Evolutionary conservation across 2,888 invertebrate genomes (phyloP).

Genomic region (Bruchidius siliquastri): DNA sequence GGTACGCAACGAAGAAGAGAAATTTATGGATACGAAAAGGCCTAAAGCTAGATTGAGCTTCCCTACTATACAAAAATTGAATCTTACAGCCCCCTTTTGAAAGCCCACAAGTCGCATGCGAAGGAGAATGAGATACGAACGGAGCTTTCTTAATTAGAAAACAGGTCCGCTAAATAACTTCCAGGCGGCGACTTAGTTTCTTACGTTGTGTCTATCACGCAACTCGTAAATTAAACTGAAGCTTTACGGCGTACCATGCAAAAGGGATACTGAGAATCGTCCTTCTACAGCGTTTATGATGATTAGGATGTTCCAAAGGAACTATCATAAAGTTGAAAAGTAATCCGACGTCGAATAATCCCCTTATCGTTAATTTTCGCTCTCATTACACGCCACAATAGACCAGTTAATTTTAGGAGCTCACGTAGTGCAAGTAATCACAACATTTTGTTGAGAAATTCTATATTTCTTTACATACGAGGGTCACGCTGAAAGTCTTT

Average conservation of each 20-base stretch:
- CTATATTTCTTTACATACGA: too few species aligned
- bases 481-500: too few species aligned
- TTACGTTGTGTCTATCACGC: neutral
- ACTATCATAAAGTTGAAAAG: neutral
- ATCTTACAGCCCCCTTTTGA: neutral
- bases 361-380: neutral
- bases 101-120: neutral
- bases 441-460: too few species aligned
- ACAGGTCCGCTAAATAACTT: neutral
- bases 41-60: neutral
- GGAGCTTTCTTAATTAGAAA: neutral
- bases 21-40: neutral
- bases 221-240: neutral
- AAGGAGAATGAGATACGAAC: neutral
- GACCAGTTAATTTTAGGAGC: neutral
- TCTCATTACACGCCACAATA: neutral
- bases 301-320: neutral
- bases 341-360: neutral
- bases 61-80: neutral
- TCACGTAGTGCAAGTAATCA: neutral
- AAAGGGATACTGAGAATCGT: neutral
- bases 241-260: neutral
- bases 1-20: neutral
- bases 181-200: neutral
- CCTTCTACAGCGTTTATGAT: neutral